A percentile compares a stretch with the other conserved stretches of the same genome.
These are phyloP conservation scores for Enteromius radiatus DNA, from an alignment of 2,797 vertebrate genomes.

Conservation along the genomic window DNA sequence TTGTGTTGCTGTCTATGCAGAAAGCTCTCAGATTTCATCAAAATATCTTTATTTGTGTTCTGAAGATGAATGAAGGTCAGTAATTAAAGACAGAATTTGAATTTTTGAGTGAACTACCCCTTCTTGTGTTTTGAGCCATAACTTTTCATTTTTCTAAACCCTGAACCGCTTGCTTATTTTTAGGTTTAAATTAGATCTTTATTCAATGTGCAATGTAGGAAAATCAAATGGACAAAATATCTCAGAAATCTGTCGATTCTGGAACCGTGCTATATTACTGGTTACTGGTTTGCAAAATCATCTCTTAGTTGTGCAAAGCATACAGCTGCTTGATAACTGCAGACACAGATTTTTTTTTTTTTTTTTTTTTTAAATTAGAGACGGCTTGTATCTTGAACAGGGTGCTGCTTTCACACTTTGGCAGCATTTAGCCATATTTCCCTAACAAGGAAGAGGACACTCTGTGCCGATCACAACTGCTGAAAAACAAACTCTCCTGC, in stretches of 20 bases:
- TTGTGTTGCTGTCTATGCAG: not conserved
- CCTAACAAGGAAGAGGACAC: conserved; percentile 60
- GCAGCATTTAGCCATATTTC: conserved; percentile 62
- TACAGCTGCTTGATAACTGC: conserved; percentile 70
- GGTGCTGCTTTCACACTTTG: conserved; percentile 67
- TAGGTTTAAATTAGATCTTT: not conserved
- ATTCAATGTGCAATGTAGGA: not conserved
- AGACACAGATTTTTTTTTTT: conserved; percentile 66
- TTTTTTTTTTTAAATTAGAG: conserved; percentile 20
- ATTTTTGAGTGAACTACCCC: not conserved
- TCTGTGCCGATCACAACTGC: conserved; percentile 52
- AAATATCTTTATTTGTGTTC: not conserved
- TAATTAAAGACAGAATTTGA: not conserved
- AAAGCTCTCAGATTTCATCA: not conserved
- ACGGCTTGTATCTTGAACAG: conserved; percentile 69
- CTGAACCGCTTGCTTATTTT: not conserved
- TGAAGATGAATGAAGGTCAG: not conserved
- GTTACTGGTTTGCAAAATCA: not conserved
- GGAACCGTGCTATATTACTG: not conserved
- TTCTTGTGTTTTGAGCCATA: not conserved
- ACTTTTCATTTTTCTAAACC: not conserved
- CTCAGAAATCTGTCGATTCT: not conserved
- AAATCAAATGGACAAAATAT: not conserved
- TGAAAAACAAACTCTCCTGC: conserved; percentile 43
- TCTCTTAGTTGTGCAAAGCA: conserved; percentile 41